A percentile compares a stretch with the other conserved stretches of the same genome.
phyloP scores from a whole-genome alignment of 2,797 vertebrate species.

The Graptemys geographica region DNA sequence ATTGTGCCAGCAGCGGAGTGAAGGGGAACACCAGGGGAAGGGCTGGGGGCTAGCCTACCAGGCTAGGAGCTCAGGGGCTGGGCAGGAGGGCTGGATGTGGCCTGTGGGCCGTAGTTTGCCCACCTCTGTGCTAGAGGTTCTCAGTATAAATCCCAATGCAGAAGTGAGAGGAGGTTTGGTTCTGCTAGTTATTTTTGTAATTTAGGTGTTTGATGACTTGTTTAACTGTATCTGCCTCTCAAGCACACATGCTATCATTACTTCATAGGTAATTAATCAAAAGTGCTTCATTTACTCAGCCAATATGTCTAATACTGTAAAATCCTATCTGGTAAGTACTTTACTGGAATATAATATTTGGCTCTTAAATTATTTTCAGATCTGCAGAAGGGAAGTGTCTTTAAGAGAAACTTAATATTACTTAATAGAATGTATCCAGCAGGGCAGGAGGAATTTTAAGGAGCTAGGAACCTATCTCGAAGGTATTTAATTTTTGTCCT shows the following conservation, averaged over 20 bases:
- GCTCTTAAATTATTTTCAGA: not conserved
- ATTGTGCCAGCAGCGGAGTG: too few species aligned
- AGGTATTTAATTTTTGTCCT: not conserved
- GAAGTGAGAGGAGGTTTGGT: not conserved
- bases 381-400: not conserved
- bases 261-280: not conserved
- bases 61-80: too few species aligned
- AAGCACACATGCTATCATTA: not conserved
- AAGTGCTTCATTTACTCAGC: not conserved
- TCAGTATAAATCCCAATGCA: too few species aligned
- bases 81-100: too few species aligned
- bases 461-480: not conserved
- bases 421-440: not conserved
- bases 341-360: not conserved
- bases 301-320: not conserved
- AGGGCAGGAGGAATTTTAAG: not conserved
- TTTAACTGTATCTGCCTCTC: not conserved
- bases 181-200: not conserved
- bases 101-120: too few species aligned
- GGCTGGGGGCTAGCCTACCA: too few species aligned
- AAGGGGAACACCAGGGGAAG: too few species aligned
- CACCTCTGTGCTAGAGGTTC: not conserved
- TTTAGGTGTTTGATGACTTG: not conserved
- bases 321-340: not conserved
- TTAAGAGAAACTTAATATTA: not conserved